phyloP scores from a whole-genome alignment of 2,888 invertebrate genomes.

The Odontomyia ornata region DNA sequence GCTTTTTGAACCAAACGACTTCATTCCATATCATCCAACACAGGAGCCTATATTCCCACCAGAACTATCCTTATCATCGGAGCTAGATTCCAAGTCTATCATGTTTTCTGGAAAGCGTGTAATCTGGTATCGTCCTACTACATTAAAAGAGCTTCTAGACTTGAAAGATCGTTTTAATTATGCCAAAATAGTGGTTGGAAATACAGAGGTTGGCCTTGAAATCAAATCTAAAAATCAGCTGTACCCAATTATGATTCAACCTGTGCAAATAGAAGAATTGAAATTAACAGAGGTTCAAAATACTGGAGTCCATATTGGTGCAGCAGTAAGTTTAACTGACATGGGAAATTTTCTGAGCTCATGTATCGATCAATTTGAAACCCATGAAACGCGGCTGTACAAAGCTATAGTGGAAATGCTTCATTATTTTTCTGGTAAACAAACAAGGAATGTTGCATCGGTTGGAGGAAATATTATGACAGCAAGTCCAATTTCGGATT shows the following conservation, averaged over 20 bases:
- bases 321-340: slow-evolving; percentile 78
- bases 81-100: slow-evolving; percentile 70
- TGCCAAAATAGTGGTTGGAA: slow-evolving; percentile 87
- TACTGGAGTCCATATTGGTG: slow-evolving; percentile 77
- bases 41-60: slow-evolving; percentile 95
- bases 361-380: slow-evolving; percentile 66
- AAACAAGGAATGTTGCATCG: slow-evolving; percentile 92
- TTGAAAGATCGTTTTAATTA: slow-evolving; percentile 74
- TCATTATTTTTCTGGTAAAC: slow-evolving; percentile 94
- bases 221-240: slow-evolving; percentile 84
- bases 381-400: slow-evolving; percentile 71
- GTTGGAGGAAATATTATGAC: slow-evolving; percentile 95
- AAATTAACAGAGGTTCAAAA: slow-evolving; percentile 67
- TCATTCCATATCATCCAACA: too few species aligned
- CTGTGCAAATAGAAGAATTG: slow-evolving; percentile 76
- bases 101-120: slow-evolving; percentile 71
- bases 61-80: slow-evolving; percentile 73
- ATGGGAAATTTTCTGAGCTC: slow-evolving; percentile 73
- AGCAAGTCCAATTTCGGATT: slow-evolving; percentile 94
- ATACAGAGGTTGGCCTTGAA: slow-evolving; percentile 92
- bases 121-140: slow-evolving; percentile 80
- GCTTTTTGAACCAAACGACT: slow-evolving; percentile 69
- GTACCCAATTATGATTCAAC: slow-evolving; percentile 82
- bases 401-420: slow-evolving; percentile 82
- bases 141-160: slow-evolving; percentile 71